phyloP scores from a whole-genome alignment of 2,797 vertebrate genomes.

The Sus cebifrons region DNA sequence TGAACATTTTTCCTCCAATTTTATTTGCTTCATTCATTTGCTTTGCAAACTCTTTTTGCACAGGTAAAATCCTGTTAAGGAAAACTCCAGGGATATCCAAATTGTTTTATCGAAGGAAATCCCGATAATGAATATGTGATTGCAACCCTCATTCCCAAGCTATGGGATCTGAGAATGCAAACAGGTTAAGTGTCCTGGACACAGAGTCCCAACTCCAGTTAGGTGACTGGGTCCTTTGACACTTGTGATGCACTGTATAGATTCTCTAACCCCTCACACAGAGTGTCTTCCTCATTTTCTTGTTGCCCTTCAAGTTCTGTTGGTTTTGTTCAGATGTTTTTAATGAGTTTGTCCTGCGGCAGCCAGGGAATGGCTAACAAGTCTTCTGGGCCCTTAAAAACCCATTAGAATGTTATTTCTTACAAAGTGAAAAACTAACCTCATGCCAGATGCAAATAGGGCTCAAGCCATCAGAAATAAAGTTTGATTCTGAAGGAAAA shows the following conservation, averaged over 20 bases:
- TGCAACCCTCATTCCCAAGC: neutral
- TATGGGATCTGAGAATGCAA: neutral
- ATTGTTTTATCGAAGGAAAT: constrained; percentile 67
- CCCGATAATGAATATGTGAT: constrained; percentile 37
- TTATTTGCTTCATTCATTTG: constrained; percentile 73
- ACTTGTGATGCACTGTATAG: neutral
- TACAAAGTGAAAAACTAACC: constrained; percentile 87
- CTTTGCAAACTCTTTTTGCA: constrained; percentile 72
- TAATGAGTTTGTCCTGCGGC: constrained; percentile 87
- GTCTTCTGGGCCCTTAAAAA: constrained; percentile 88
- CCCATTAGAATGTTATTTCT: constrained; percentile 87
- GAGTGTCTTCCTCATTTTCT: constrained; percentile 82
- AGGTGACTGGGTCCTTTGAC: neutral
- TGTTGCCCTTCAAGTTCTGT: constrained; percentile 86
- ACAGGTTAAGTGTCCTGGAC: neutral
- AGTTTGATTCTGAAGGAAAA: constrained; percentile 85
- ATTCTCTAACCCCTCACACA: constrained; percentile 31
- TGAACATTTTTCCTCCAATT: constrained; percentile 65
- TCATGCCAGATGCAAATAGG: constrained; percentile 87
- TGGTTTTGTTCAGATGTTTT: constrained; percentile 88
- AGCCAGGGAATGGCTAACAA: constrained; percentile 87
- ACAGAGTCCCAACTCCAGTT: neutral
- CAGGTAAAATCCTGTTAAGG: constrained; percentile 66
- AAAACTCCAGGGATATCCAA: constrained; percentile 63
- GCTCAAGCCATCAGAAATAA: constrained; percentile 85